phyloP scores from a whole-genome alignment of 2,797 vertebrate species.

The Pteronotus mesoamericanus region DNA sequence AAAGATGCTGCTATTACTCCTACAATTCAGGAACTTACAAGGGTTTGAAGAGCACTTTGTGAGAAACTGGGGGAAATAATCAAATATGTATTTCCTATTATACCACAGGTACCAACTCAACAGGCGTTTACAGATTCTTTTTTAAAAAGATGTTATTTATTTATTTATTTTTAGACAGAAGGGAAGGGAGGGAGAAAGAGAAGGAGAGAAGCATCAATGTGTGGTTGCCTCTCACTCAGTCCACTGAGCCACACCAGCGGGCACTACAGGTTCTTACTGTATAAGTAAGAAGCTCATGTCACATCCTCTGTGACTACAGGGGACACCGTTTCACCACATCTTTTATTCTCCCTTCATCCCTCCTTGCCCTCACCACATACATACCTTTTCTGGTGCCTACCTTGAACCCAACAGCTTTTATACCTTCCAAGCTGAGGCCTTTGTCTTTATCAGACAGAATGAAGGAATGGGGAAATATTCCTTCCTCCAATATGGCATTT shows the following conservation, averaged over 20 bases:
- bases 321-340: not conserved
- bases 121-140: not conserved
- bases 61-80: not conserved
- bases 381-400: not conserved
- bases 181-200: too few relatives aligned
- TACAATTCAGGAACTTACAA: not conserved
- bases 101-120: not conserved
- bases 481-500: not conserved
- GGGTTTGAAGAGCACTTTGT: not conserved
- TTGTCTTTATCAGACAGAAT: not conserved
- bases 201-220: too few relatives aligned
- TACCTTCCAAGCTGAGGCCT: not conserved
- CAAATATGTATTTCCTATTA: slow-evolving; percentile 1
- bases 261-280: too few relatives aligned
- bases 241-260: too few relatives aligned
- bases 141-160: too few relatives aligned
- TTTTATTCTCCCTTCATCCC: not conserved
- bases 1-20: not conserved
- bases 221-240: too few relatives aligned
- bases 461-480: not conserved
- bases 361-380: not conserved
- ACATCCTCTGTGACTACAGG: not conserved
- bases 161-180: too few relatives aligned
- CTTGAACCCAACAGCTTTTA: not conserved
- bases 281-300: not conserved